phyloP scores from a whole-genome alignment of 2,888 invertebrate genomes.

The Parnassius orleans region DNA sequence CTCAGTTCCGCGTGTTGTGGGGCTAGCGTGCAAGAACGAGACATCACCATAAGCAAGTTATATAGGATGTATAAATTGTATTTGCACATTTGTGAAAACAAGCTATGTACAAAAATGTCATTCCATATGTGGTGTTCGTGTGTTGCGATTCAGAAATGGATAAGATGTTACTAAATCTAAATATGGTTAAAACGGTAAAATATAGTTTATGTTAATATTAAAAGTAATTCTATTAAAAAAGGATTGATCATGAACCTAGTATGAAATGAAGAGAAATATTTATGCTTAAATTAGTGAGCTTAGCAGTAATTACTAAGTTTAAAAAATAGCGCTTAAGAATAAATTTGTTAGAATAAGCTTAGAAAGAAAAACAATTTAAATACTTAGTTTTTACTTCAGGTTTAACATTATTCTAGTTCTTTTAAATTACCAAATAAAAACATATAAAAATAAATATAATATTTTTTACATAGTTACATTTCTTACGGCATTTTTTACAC shows the following conservation, averaged over 20 bases:
- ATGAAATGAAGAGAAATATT: too few species aligned
- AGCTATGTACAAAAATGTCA: conserved; percentile 17
- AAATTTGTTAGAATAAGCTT: too few species aligned
- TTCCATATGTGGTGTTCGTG: neutral
- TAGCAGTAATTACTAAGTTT: too few species aligned
- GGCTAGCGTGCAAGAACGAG: conserved; percentile 78
- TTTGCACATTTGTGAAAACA: conserved; percentile 13
- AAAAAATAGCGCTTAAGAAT: too few species aligned
- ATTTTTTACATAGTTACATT: conserved; percentile 55
- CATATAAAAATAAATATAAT: neutral
- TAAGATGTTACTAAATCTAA: neutral
- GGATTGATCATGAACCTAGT: too few species aligned
- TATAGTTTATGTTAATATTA: too few species aligned
- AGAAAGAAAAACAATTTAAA: too few species aligned
- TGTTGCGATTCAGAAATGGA: neutral
- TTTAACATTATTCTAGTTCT: neutral
- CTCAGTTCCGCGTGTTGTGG: conserved; percentile 78
- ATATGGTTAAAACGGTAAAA: too few species aligned
- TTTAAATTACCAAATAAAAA: neutral
- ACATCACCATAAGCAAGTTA: conserved; percentile 69
- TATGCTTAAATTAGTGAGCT: too few species aligned
- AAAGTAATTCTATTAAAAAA: too few species aligned
- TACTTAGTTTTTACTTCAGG: too few species aligned
- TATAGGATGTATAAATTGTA: conserved; percentile 31
- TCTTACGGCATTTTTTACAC: conserved; percentile 65